Conservation (phyloP, 2,888 invertebrate genomes). For the Proisotoma minuta region DNA sequence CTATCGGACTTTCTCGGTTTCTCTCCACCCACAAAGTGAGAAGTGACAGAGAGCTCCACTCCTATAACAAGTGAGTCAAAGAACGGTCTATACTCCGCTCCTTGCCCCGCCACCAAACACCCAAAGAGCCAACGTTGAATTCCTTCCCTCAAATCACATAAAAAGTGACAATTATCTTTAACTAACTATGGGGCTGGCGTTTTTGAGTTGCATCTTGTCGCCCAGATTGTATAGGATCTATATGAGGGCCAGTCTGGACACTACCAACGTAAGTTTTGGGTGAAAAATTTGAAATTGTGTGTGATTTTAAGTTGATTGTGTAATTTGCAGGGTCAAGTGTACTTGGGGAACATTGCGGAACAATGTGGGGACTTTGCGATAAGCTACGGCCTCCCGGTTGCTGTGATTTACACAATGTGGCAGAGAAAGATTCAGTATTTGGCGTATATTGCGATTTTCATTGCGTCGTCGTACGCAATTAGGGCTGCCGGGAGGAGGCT, state of each 20-base stretch:
- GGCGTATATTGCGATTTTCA: conserved; percentile 25
- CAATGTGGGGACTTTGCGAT: conserved; percentile 61
- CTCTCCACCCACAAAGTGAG: too few relatives aligned
- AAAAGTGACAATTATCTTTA: too few relatives aligned
- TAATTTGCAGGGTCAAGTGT: conserved; percentile 56
- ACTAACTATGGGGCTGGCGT: too few relatives aligned
- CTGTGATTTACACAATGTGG: conserved; percentile 36
- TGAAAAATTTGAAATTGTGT: background rate
- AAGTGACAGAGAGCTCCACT: too few relatives aligned
- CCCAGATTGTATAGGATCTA: conserved; percentile 21
- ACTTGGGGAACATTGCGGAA: conserved; percentile 65
- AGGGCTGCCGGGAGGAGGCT: conserved; percentile 56
- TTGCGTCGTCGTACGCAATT: conserved; percentile 34
- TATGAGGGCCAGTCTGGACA: conserved; percentile 13
- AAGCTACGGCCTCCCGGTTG: conserved; percentile 34
- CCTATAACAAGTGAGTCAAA: too few relatives aligned
- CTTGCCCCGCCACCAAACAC: too few relatives aligned
- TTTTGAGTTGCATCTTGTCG: conserved; percentile 20
- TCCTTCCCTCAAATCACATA: too few relatives aligned
- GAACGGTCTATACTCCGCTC: too few relatives aligned
- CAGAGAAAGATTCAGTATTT: conserved; percentile 37
- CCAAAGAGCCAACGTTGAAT: too few relatives aligned
- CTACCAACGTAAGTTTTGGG: too few relatives aligned
- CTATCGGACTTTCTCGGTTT: too few relatives aligned
- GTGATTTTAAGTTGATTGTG: background rate